phyloP scores from a whole-genome alignment of 2,113 vertebrate genomes.

The Ageneiosus marmoratus region DNA sequence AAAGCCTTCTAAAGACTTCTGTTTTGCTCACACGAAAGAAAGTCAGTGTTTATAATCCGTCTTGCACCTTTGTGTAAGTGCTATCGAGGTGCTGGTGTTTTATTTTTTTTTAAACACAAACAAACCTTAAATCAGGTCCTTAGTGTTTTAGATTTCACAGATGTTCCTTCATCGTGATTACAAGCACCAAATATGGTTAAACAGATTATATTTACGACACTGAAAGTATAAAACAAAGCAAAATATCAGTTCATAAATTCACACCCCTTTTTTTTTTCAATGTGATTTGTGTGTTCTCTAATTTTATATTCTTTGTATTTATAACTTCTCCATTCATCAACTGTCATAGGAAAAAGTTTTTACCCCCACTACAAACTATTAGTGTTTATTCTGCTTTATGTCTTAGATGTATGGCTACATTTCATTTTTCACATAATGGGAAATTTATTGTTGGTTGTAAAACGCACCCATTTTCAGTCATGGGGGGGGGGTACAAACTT shows the following conservation, averaged over 20 bases:
- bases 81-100: background rate
- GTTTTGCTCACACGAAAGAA: background rate
- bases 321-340: background rate
- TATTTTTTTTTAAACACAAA: background rate
- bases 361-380: background rate
- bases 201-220: background rate
- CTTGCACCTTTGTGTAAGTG: background rate
- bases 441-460: background rate
- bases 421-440: background rate
- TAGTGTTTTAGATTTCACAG: background rate
- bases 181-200: background rate
- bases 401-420: background rate
- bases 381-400: background rate
- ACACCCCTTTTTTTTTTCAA: too few relatives aligned
- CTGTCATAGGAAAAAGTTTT: too few relatives aligned
- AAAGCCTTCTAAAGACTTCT: background rate
- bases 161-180: background rate
- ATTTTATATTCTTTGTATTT: background rate
- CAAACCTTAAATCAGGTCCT: background rate
- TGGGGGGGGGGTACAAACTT: constrained; percentile 1
- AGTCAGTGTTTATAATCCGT: background rate
- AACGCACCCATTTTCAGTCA: background rate
- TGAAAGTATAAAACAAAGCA: background rate
- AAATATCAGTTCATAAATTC: background rate
- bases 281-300: background rate